Conservation (phyloP, 2,797 vertebrate species). For the Alectoris magna region DNA sequence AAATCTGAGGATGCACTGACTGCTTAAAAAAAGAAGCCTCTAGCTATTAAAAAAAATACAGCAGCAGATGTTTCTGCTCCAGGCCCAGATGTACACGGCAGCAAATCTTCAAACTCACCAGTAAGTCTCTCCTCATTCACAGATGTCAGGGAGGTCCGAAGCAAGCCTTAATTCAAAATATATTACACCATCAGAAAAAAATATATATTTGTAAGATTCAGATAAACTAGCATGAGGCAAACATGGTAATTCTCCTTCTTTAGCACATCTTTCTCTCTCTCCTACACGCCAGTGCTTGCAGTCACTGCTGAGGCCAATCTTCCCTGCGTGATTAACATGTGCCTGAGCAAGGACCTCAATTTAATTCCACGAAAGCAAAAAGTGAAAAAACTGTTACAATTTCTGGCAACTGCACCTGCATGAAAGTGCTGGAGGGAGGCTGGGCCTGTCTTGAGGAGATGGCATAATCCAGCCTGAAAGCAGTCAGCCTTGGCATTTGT, state of each 20-base stretch:
- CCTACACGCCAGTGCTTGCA: background rate
- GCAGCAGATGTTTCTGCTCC: slow-evolving; percentile 20
- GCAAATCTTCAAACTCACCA: slow-evolving; percentile 1
- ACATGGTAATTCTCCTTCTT: background rate
- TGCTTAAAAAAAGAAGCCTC: slow-evolving; percentile 11
- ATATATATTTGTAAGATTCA: background rate
- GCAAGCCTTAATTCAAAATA: slow-evolving; percentile 2
- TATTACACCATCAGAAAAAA: background rate
- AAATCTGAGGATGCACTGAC: background rate
- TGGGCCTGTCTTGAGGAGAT: background rate
- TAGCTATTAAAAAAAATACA: background rate
- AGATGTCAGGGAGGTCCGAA: background rate
- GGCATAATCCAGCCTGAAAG: background rate
- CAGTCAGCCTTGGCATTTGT: background rate
- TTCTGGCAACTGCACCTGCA: background rate
- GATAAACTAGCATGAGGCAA: background rate
- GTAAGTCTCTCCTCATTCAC: slow-evolving; percentile 8
- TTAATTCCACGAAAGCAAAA: background rate
- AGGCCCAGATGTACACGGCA: background rate
- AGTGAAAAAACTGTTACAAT: background rate
- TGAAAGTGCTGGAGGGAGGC: background rate
- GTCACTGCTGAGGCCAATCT: background rate
- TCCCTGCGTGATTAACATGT: background rate
- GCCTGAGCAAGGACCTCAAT: background rate
- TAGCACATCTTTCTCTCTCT: background rate